A percentile compares a stretch with the other conserved stretches of the same genome.
phyloP scores from a whole-genome alignment of 2,888 invertebrate species.

The Noctua pronuba region DNA sequence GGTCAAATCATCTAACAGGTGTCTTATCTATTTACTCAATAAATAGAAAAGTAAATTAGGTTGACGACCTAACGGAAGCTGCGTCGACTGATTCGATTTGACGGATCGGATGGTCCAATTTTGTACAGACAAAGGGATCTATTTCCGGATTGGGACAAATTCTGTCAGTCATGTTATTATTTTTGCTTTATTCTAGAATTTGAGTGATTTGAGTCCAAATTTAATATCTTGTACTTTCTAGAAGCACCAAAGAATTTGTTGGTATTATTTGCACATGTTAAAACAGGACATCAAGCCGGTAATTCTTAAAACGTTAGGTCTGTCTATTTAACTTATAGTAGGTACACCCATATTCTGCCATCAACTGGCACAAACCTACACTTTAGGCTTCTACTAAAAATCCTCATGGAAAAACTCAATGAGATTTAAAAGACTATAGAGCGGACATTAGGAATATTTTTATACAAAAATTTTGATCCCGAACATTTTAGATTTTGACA shows the following conservation, averaged over 20 bases:
- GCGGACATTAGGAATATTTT: too few relatives aligned
- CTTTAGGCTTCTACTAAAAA: background rate
- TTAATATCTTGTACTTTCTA: background rate
- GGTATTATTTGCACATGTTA: background rate
- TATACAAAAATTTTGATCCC: too few relatives aligned
- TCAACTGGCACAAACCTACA: background rate
- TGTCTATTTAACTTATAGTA: background rate
- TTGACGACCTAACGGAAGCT: constrained; percentile 1
- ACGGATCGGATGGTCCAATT: background rate
- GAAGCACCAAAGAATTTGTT: background rate
- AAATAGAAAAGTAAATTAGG: constrained; percentile 1
- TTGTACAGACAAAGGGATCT: background rate
- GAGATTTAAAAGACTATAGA: too few relatives aligned
- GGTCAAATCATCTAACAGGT: background rate
- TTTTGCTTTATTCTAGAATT: background rate
- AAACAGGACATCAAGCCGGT: too few relatives aligned
- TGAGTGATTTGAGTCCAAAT: background rate
- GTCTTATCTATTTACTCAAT: background rate
- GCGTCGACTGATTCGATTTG: background rate
- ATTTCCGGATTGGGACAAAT: constrained; percentile 3
- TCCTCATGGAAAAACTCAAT: background rate
- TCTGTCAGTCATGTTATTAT: constrained; percentile 1
- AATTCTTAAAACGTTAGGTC: background rate
- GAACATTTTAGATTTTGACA: too few relatives aligned
- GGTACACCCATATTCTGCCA: background rate